Evolutionary conservation across 2,797 vertebrate species (phyloP), one percentile per base, ranked within the genome.

Genomic region (Antrozous pallidus): DNA sequence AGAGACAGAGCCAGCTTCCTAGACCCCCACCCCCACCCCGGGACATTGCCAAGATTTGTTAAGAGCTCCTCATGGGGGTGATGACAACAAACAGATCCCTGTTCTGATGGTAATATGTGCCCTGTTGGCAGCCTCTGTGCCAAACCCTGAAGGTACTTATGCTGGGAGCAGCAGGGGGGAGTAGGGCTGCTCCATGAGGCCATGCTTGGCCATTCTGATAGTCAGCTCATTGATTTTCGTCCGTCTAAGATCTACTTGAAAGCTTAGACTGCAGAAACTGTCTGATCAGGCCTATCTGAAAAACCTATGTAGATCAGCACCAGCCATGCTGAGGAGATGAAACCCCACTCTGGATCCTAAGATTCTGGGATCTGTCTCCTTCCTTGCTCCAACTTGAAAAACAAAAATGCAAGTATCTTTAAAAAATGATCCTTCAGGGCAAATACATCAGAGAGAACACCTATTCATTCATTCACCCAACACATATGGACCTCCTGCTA

Each of bases 41-140:
- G 24, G 51, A 51, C 1, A 0, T 8, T 7, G 16, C 40, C 51
- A 51, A 11, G 36, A 11, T 5, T 0, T 10, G 22, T 31, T 8
- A 4, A 61, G 33, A n/a, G 61, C 11, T 88, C 18, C 22, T 10
- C 12, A 3, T 20, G 36, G 54, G 85, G 36, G 67, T 3, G 14
- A 67, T 16, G 6, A 1, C 67, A 20, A 79, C n/a, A 63, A 26
- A 45, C 3, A 0, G 5, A 6, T 1, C 4, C 33, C 54, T 77
- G 36, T 38, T 38, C 69, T 47, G 1, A 9, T 11, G 33, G 36
- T 5, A 9, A 5, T 9, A 2, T 65, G n/a, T 26, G 38, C 33
- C 26, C 67, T 26, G 1, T 9, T 42, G 20, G 47, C 31, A 45
- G 88, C n/a, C 51, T 75, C 0, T 0, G 3, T 3, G 1, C n/a